phyloP scores from a whole-genome alignment of 2,113 vertebrate genomes.

The Phocoena phocoena region DNA sequence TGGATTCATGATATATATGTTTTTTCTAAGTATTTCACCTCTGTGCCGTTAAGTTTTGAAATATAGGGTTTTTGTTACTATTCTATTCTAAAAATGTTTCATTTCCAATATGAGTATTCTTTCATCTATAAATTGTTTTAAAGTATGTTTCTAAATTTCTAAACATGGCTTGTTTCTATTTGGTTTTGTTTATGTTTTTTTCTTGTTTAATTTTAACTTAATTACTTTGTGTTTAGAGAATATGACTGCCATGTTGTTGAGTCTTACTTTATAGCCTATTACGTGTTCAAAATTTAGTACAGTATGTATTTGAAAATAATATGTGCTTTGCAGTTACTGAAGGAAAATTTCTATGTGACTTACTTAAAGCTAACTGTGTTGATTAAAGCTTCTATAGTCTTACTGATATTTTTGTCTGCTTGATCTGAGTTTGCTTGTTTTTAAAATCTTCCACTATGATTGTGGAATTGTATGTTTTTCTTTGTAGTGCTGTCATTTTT shows the following conservation, averaged over 20 bases:
- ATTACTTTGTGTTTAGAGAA: neutral
- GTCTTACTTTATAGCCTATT: neutral
- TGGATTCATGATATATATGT: neutral
- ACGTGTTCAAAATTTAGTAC: neutral
- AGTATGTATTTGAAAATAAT: neutral
- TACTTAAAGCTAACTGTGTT: neutral
- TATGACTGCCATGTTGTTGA: neutral
- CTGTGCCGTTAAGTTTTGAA: neutral
- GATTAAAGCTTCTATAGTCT: neutral
- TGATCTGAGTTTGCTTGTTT: no score
- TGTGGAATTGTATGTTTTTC: no score
- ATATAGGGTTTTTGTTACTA: neutral
- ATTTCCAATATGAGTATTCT: neutral
- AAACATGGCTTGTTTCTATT: neutral
- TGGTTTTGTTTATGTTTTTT: neutral
- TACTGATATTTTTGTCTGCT: neutral
- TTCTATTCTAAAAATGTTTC: neutral
- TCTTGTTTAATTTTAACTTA: neutral
- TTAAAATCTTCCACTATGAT: no score
- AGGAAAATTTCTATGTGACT: neutral
- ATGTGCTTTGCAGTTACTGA: neutral
- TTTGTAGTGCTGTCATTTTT: no score
- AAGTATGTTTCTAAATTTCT: neutral
- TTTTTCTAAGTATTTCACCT: neutral
- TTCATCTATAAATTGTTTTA: neutral